Evolutionary conservation across 2,113 vertebrate species (phyloP), one percentile per base, ranked within the genome.

Genomic region (Chrysochloris asiatica): DNA sequence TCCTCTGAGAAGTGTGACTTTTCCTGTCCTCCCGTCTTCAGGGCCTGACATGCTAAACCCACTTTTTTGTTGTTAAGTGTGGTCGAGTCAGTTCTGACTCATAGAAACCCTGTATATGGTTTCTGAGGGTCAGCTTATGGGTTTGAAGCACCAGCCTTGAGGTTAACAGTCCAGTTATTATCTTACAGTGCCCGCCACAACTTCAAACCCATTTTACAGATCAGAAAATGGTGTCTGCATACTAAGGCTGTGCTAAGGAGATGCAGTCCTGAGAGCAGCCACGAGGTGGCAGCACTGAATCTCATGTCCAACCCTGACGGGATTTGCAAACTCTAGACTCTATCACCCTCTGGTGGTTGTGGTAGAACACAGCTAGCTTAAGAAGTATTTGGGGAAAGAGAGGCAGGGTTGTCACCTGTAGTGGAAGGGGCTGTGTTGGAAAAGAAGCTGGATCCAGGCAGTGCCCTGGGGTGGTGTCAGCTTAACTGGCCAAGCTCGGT

Each of bases 331-430:
- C n/a, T 0, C 3, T 43, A 3, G 33, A 14, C 45, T 81, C 73
- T 73, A 14, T 54, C 10, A 61, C 84, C 89, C 78, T 81, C 94
- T 89, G 48, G 78, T 56, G 88, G 79, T 33, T 13, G 6, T 22
- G 3, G 4, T 26, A 19, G 71, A 47, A 81, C n/a, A 77, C 3
- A 41, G 22, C 16, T 50, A 50, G 22, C 33, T 19, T 0, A 4
- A 36, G 19, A 30, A n/a, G 6, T 10, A 24, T 28, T 30, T 43
- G 47, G 6, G n/a, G 33, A 41, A 83, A 63, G 3, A 28, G 54
- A 41, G 21, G n/a, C 38, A 65, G 65, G 47, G 9, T 22, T 47
- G 33, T 78, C 3, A 22, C 36, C 69, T 2, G 59, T 16, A 17
- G 54, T 56, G 47, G 52, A 16, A 28, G 61, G 61, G 3, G 61